These are phyloP conservation scores for Rhea americana DNA, from an alignment of 2,113 vertebrate genomes.

Conservation along the genomic window DNA sequence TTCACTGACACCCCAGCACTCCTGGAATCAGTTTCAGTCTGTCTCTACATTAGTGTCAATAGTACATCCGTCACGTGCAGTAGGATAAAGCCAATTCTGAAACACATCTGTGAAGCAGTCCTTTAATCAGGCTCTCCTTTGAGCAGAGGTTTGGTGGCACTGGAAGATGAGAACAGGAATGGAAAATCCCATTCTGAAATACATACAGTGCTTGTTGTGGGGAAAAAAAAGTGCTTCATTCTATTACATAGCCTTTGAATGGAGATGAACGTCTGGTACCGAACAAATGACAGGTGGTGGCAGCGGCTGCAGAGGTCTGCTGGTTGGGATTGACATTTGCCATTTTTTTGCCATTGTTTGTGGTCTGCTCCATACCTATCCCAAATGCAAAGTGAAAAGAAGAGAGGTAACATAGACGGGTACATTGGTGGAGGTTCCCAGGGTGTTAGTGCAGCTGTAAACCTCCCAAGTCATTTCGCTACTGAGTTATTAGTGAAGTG, in stretches of 20 bases:
- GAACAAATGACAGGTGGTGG: background rate
- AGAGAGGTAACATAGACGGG: background rate
- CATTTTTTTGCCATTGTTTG: background rate
- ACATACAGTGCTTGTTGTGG: background rate
- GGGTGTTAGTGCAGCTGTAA: background rate
- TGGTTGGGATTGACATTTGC: background rate
- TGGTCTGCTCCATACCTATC: background rate
- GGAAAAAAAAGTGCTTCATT: background rate
- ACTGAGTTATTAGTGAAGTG: background rate
- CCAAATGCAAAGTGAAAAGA: background rate
- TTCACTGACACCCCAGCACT: background rate
- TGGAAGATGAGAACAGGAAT: background rate
- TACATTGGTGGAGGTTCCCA: background rate
- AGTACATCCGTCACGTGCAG: background rate
- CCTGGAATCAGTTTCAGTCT: background rate
- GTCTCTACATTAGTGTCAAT: background rate
- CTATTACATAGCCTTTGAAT: background rate
- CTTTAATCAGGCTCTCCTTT: background rate
- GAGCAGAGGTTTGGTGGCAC: background rate
- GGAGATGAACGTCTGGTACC: background rate
- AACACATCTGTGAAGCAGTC: background rate
- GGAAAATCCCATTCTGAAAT: background rate
- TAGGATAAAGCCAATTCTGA: background rate
- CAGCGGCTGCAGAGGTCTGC: background rate
- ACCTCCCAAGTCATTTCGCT: background rate